Percentiles rank a stretch among this genome's conserved stretches.
phyloP scores from a whole-genome alignment of 1,140 invertebrate genomes.

The Calephelis nemesis region DNA sequence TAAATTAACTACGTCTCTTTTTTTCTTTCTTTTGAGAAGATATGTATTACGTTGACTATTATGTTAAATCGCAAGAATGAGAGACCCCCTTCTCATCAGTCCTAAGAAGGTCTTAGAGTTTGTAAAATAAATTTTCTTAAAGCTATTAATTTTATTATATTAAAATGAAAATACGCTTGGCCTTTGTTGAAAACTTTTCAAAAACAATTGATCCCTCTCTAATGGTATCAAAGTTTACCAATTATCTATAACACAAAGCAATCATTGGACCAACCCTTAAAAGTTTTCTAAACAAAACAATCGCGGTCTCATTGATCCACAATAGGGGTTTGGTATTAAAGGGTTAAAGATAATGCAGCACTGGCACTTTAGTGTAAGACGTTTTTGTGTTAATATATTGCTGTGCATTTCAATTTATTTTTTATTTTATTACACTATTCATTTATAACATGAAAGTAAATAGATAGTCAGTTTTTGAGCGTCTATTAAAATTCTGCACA shows the following conservation, averaged over 20 bases:
- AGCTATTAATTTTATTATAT: too few species aligned
- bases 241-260: constrained; percentile 14
- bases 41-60: too few species aligned
- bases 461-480: too few species aligned
- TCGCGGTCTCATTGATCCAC: constrained; percentile 5
- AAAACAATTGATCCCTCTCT: constrained; percentile 10
- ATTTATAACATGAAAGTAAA: too few species aligned
- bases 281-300: constrained; percentile 26
- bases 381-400: neutral
- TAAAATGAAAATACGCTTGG: neutral
- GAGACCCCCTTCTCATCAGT: neutral
- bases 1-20: too few species aligned
- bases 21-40: too few species aligned
- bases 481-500: too few species aligned
- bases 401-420: too few species aligned
- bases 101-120: too few species aligned
- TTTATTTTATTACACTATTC: too few species aligned
- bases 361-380: neutral
- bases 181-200: constrained; percentile 1
- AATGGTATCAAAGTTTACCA: constrained; percentile 11
- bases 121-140: neutral
- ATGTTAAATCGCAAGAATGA: too few species aligned
- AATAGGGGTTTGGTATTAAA: constrained; percentile 12
- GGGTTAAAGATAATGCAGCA: neutral
- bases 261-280: constrained; percentile 27